Evolutionary conservation across 2,797 vertebrate genomes (phyloP).

Genomic region (Acanthis flammea): DNA sequence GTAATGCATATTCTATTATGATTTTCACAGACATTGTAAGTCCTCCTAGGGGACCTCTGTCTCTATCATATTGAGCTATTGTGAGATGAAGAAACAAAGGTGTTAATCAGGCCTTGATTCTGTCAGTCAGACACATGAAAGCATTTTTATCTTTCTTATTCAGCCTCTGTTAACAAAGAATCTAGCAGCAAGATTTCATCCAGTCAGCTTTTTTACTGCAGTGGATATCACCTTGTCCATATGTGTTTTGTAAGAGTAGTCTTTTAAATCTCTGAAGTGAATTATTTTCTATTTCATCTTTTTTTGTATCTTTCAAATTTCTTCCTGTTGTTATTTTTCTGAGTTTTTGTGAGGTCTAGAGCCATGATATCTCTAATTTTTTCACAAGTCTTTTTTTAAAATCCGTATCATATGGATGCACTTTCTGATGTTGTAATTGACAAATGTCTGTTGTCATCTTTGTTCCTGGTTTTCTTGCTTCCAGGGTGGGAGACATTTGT

Average conservation of each 20-base stretch:
- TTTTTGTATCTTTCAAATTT: neutral
- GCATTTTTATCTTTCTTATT: neutral
- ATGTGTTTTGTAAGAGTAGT: neutral
- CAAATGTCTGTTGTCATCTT: neutral
- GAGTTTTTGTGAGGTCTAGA: neutral
- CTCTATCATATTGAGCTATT: neutral
- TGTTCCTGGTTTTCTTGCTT: neutral
- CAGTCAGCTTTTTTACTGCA: neutral
- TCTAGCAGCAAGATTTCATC: neutral
- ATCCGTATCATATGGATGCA: neutral
- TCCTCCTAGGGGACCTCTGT: neutral
- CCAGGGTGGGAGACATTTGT: neutral
- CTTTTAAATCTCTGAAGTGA: neutral
- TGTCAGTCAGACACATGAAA: neutral
- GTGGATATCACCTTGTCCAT: neutral
- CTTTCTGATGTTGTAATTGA: neutral
- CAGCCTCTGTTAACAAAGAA: neutral
- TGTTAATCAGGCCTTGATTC: neutral
- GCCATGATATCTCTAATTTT: neutral
- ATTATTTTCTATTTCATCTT: neutral
- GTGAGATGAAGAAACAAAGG: neutral
- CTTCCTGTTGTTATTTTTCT: neutral
- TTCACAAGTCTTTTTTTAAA: neutral
- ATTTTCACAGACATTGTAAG: accelerated
- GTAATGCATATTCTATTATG: neutral